These are phyloP conservation scores for Acronicta psi DNA, from an alignment of 2,888 invertebrate species.

Conservation along the genomic window DNA sequence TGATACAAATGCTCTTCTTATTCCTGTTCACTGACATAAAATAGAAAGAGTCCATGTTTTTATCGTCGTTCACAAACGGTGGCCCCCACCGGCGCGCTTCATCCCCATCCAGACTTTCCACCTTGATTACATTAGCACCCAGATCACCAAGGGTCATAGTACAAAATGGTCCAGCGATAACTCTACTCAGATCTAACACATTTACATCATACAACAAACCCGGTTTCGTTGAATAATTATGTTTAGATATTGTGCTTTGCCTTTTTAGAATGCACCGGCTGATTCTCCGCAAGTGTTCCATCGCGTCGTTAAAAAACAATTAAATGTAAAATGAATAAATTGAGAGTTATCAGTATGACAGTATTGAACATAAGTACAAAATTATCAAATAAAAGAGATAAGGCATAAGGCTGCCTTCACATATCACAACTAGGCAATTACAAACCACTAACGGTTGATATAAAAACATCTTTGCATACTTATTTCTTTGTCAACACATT, in stretches of 20 bases:
- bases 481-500: too few relatives aligned
- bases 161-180: constrained; percentile 98
- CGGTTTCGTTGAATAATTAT: constrained; percentile 66
- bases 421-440: too few relatives aligned
- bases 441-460: too few relatives aligned
- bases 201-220: constrained; percentile 92
- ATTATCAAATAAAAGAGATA: constrained; percentile 75
- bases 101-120: constrained; percentile 95
- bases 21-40: constrained; percentile 97
- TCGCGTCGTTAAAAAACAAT: constrained; percentile 46
- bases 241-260: constrained; percentile 48
- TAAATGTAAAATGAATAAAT: constrained; percentile 23
- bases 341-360: constrained; percentile 45
- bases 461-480: too few relatives aligned
- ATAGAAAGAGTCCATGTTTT: constrained; percentile 93
- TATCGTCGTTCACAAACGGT: constrained; percentile 92
- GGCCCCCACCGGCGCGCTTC: constrained; percentile 98
- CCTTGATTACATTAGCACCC: constrained; percentile 97
- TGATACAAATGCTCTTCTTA: constrained; percentile 96
- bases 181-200: constrained; percentile 94
- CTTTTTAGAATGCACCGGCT: constrained; percentile 52
- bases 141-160: constrained; percentile 97
- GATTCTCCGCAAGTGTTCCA: constrained; percentile 58
- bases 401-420: constrained; percentile 37
- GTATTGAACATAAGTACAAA: constrained; percentile 49